Conservation (phyloP, 2,113 vertebrate genomes). For the Phaetusa simplex region DNA sequence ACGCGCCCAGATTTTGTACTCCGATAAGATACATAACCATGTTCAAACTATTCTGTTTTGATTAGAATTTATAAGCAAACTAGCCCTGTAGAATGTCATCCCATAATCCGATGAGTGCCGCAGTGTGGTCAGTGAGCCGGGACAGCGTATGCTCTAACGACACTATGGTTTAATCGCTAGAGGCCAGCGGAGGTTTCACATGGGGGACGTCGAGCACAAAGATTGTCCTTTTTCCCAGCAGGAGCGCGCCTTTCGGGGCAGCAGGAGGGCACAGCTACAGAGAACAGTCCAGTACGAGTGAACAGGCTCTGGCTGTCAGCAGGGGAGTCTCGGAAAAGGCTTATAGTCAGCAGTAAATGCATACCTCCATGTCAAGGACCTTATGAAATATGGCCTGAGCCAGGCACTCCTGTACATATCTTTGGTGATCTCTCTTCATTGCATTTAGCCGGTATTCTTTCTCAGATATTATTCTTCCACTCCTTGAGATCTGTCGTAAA, state of each 20-base stretch:
- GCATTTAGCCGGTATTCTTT: conserved; percentile 86
- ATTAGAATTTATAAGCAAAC: neutral
- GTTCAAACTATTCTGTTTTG: neutral
- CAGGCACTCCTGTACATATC: conserved; percentile 80
- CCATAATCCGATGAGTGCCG: too few relatives aligned
- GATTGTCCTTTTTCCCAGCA: neutral
- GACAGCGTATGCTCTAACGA: neutral
- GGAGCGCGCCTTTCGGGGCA: neutral
- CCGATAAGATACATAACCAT: neutral
- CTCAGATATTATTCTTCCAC: conserved; percentile 89
- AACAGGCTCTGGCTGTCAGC: neutral
- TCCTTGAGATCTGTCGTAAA: conserved; percentile 84
- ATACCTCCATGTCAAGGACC: conserved; percentile 90
- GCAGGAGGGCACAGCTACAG: fast-evolving
- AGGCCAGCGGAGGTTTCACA: neutral
- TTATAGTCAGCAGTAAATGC: neutral
- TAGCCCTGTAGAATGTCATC: neutral
- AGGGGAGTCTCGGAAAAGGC: neutral
- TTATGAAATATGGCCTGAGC: conserved; percentile 87
- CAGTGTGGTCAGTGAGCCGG: neutral
- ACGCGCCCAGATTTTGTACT: neutral
- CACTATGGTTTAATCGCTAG: too few relatives aligned
- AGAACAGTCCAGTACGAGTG: fast-evolving
- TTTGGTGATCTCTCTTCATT: conserved; percentile 83
- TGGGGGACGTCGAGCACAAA: neutral